Evolutionary conservation across 2,797 vertebrate genomes (phyloP), one percentile per base, ranked within the genome.

Genomic region (Apodemus agrarius): DNA sequence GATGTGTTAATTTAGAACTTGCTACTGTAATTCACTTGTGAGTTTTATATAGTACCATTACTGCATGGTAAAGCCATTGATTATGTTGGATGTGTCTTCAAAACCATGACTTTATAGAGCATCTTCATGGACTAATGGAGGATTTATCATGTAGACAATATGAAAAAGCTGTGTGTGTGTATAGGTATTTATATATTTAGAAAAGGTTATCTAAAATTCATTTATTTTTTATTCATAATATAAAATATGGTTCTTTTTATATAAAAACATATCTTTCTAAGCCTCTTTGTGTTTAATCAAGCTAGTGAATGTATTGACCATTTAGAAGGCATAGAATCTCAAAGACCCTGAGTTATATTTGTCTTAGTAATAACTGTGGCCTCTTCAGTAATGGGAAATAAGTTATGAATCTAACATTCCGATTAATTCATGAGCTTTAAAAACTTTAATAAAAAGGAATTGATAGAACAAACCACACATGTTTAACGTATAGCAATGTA

Each of bases 171-270:
- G 11, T 94, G 13, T 94, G 92, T 95, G 90, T 86, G 46, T 86
- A 80, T 90, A 95, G 91, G 75, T 96, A 92, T 49, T 89, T 94
- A 57, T 96, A 8, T 91, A 92, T 94, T 96, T 92, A 61, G 85
- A 94, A 96, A 93, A 84, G 31, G 19, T 95, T 94, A 40, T 94
- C 72, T 88, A 91, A 92, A 95, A 90, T 83, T 82, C 63, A n/a
- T 90, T 17, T 91, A 59, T 92, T 95, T 95, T 97, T 97, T 95
- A 98, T 72, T 34, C 92, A 43, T 75, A 89, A 72, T 89, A 86
- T 43, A 89, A 95, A 96, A 82, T 93, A 89, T 65, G 37, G 92
- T 91, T 63, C 24, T 89, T 92, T 92, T 95, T 34, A 31, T 87
- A n/a, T 96, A 81, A 96, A 79, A 95, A 9, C 8, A 34, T 95